Base-by-base conservation (phyloP, 2,888 invertebrate species). In the Brachylomia viminalis region DNA sequence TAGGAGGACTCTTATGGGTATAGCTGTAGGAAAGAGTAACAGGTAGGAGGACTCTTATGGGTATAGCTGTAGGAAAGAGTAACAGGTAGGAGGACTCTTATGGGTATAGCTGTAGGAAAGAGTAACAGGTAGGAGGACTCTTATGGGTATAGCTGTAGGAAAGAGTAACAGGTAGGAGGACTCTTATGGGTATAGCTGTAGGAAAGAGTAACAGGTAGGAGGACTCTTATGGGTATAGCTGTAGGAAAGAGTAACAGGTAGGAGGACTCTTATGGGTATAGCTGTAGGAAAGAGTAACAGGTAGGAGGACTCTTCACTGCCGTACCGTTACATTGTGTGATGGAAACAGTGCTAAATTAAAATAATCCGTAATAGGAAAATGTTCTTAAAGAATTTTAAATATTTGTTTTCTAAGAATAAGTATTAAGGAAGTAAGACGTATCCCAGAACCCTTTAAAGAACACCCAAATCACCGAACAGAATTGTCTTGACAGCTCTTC, bases 371-470 rank as follows among this genome's bases (percentile, higher is more conserved):
- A 11, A 20, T 65, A 30, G 5, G 3, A 47, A 65, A 65, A 47
- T 45, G 1, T 3, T 30, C 8, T 15, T 47, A 8, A 5, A 8
- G 15, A 61, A 13, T 61, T 58, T 42, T 1, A 10, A 42, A 59
- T 1, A 20, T 30, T n/a, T 38, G 42, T 56, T 17, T 33, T 27
- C 17, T 17, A 38, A 52, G 3, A 73, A 23, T 42, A 61, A 45
- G 23, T 47, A 64, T 38, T 27, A 65, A 27, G n/a, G 20, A 23
- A 75, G 20, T 33, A n/a, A 45, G 33, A 42, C n/a, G 33, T 27
- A 33, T 45, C 17, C 13, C 33, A 56, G 27, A 74, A 74, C 13
- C 45, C 33, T 38, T 42, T 54, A 13, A 42, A 74, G n/a, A 62
- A 45, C 23, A 45, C 17, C 17, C 20, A 38, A 58, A 15, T 30